phyloP scores from a whole-genome alignment of 2,113 vertebrate genomes.

The Oryzias javanicus region DNA sequence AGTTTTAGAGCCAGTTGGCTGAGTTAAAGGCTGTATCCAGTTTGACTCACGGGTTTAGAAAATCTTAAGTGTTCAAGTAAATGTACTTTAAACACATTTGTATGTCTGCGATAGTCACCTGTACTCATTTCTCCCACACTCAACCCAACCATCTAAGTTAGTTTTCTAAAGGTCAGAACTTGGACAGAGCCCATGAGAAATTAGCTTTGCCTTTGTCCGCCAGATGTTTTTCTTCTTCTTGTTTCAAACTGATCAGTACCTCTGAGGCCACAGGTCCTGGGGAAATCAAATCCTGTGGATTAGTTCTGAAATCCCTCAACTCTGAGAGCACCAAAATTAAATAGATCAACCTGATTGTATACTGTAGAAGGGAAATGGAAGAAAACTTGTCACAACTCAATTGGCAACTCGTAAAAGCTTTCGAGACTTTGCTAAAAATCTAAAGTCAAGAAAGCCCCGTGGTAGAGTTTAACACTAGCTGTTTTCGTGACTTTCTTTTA shows the following conservation, averaged over 20 bases:
- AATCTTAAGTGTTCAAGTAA: constrained; percentile 18
- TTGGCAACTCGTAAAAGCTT: constrained; percentile 16
- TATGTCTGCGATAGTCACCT: background rate
- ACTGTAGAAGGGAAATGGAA: constrained; percentile 17
- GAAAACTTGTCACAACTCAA: constrained; percentile 24
- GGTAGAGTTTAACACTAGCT: background rate
- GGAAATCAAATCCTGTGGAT: constrained; percentile 60
- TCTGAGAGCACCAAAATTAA: constrained; percentile 46
- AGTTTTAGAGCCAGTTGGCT: constrained; percentile 16
- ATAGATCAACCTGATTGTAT: constrained; percentile 41
- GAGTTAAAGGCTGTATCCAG: background rate
- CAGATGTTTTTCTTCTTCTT: constrained; percentile 16
- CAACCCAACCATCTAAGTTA: background rate
- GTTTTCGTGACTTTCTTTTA: too few species aligned
- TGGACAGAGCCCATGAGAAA: constrained; percentile 6
- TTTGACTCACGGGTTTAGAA: constrained; percentile 17
- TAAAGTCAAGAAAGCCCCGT: constrained; percentile 40
- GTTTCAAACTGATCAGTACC: constrained; percentile 32
- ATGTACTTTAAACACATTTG: constrained; percentile 15
- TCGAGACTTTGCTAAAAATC: constrained; percentile 21
- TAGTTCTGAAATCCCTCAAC: constrained; percentile 45
- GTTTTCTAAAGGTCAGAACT: constrained; percentile 23
- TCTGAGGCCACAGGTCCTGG: constrained; percentile 44
- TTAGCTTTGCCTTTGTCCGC: constrained; percentile 25
- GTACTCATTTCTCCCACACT: constrained; percentile 1